Conservation (phyloP, 2,888 invertebrate species). For the Eustalomyia histrio region DNA sequence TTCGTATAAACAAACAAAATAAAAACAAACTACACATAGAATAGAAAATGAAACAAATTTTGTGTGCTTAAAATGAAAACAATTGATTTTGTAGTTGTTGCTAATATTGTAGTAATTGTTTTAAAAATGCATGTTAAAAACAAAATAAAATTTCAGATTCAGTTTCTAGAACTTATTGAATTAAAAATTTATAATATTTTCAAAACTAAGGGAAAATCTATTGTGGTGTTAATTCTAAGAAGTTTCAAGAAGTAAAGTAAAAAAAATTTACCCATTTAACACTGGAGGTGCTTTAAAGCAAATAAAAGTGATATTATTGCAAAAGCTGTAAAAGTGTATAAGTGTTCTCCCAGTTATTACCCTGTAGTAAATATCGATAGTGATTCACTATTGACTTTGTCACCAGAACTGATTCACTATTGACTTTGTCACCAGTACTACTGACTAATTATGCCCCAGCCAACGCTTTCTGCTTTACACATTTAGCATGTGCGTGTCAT, state of each 20-base stretch:
- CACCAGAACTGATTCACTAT: too few species aligned
- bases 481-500: too few species aligned
- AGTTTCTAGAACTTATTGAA: background rate
- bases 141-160: background rate
- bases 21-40: slow-evolving; percentile 5
- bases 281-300: too few species aligned
- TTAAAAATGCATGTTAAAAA: slow-evolving; percentile 6
- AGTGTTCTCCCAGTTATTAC: too few species aligned
- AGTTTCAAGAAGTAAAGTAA: background rate
- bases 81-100: slow-evolving; percentile 33
- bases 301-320: too few species aligned
- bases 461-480: too few species aligned
- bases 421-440: too few species aligned
- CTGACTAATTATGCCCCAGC: too few species aligned
- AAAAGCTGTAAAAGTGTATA: too few species aligned
- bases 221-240: background rate
- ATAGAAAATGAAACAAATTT: slow-evolving; percentile 52
- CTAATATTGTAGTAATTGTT: slow-evolving; percentile 11
- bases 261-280: too few species aligned
- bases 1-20: slow-evolving; percentile 27
- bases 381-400: too few species aligned
- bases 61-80: slow-evolving; percentile 30
- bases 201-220: background rate
- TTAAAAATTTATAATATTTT: background rate
- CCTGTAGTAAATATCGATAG: too few species aligned